phyloP scores from a whole-genome alignment of 2,113 vertebrate species.

The Chionodraco myersi region DNA sequence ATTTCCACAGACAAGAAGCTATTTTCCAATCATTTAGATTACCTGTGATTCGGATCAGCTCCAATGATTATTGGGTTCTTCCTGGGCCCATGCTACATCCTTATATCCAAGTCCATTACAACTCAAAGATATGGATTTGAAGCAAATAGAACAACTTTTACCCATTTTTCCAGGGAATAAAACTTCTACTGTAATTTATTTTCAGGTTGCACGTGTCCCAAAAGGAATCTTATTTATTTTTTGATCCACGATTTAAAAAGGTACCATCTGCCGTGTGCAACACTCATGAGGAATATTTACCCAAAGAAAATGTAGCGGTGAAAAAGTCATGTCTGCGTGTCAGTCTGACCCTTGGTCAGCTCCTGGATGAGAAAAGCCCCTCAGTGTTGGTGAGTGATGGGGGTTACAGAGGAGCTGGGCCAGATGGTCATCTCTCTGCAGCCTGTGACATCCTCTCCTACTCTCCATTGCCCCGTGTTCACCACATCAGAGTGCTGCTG shows the following conservation, averaged over 20 bases:
- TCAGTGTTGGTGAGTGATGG: slow-evolving; percentile 74
- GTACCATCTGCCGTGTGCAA: slow-evolving; percentile 64
- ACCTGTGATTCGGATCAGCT: no score
- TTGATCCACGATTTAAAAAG: slow-evolving; percentile 77
- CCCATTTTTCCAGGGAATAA: slow-evolving; percentile 4
- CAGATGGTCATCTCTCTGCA: slow-evolving; percentile 53
- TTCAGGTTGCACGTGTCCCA: neutral
- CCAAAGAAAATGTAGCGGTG: slow-evolving; percentile 78
- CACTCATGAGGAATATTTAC: slow-evolving; percentile 79
- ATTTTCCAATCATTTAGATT: no score
- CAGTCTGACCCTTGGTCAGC: slow-evolving; percentile 74
- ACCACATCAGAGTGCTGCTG: slow-evolving; percentile 47
- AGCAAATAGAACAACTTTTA: neutral
- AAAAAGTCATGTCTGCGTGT: slow-evolving; percentile 80
- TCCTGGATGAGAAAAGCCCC: slow-evolving; percentile 74
- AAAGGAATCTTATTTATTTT: slow-evolving; percentile 74
- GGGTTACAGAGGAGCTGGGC: slow-evolving; percentile 56
- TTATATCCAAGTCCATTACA: no score
- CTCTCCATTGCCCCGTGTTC: slow-evolving; percentile 49
- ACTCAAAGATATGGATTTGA: neutral
- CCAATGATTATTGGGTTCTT: no score
- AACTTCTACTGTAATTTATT: slow-evolving; percentile 5
- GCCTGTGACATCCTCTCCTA: slow-evolving; percentile 60
- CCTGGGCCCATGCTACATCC: no score
- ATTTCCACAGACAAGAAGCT: no score